phyloP scores from a whole-genome alignment of 2,113 vertebrate species.

The Rallus limicola region DNA sequence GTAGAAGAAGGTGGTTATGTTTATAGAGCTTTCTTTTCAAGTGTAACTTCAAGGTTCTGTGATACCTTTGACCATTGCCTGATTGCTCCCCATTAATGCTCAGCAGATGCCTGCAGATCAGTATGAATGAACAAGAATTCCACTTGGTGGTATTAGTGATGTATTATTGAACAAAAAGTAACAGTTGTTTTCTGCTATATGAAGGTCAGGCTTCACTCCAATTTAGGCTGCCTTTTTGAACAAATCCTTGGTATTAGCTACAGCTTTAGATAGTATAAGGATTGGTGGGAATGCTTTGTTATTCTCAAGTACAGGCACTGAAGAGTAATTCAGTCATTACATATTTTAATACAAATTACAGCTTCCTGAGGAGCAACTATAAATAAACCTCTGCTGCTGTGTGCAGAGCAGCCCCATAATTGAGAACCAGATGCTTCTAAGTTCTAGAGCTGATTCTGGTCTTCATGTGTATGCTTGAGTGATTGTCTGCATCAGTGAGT shows the following conservation, averaged over 20 bases:
- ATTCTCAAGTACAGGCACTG: neutral
- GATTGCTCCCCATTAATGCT: neutral
- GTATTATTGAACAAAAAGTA: fast-evolving
- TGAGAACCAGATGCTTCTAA: slow-evolving; percentile 18
- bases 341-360: slow-evolving; percentile 47
- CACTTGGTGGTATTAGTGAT: neutral
- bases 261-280: neutral
- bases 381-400: neutral
- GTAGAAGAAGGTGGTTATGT: neutral
- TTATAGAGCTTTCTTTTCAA: neutral
- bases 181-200: neutral
- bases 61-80: neutral
- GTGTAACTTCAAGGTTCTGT: neutral
- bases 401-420: neutral
- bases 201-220: neutral
- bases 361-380: slow-evolving; percentile 41
- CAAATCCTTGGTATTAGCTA: neutral
- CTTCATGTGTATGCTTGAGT: neutral
- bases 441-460: neutral
- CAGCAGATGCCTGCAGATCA: neutral
- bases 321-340: slow-evolving; percentile 33
- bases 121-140: neutral
- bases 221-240: neutral
- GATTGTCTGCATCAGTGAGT: slow-evolving; percentile 14
- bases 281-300: neutral